A percentile compares a stretch with the other conserved stretches of the same genome.
phyloP scores from a whole-genome alignment of 2,888 invertebrate genomes.

The Calephelis perditalis region DNA sequence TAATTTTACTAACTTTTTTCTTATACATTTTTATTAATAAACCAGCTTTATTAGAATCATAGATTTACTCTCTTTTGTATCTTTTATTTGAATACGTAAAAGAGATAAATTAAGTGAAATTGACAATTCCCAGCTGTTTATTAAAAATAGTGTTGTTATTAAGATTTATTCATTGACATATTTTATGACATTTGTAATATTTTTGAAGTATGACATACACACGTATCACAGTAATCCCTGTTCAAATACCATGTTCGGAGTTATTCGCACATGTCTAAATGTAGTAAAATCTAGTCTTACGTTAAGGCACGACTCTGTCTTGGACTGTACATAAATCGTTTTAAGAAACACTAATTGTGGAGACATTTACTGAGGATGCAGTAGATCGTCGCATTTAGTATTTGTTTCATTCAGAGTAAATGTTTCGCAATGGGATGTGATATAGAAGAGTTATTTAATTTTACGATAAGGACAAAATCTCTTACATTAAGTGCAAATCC shows the following conservation, averaged over 20 bases:
- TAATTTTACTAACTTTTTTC: slow-evolving; percentile 18
- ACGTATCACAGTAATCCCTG: slow-evolving; percentile 27
- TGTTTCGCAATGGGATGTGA: slow-evolving; percentile 66
- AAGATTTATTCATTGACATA: slow-evolving; percentile 17
- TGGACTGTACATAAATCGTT: slow-evolving; percentile 66
- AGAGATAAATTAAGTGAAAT: too few relatives aligned
- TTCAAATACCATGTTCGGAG: slow-evolving; percentile 30
- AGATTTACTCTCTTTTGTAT: too few relatives aligned
- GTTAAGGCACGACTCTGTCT: slow-evolving; percentile 68
- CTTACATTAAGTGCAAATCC: slow-evolving; percentile 50
- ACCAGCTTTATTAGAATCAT: too few relatives aligned
- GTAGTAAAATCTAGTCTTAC: slow-evolving; percentile 77
- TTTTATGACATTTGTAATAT: slow-evolving; percentile 17
- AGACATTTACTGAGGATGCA: slow-evolving; percentile 52
- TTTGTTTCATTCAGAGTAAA: slow-evolving; percentile 49
- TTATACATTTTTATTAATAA: slow-evolving; percentile 4
- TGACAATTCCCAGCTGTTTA: too few relatives aligned
- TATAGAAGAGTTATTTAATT: slow-evolving; percentile 57
- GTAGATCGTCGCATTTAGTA: slow-evolving; percentile 33
- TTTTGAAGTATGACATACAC: slow-evolving; percentile 7
- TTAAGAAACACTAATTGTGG: slow-evolving; percentile 56
- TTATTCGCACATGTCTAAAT: slow-evolving; percentile 58
- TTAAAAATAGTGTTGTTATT: neutral
- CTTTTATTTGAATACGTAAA: too few relatives aligned
- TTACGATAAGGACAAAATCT: slow-evolving; percentile 62